phyloP scores from a whole-genome alignment of 2,113 vertebrate species.

The Heterotilapia buettikoferi region DNA sequence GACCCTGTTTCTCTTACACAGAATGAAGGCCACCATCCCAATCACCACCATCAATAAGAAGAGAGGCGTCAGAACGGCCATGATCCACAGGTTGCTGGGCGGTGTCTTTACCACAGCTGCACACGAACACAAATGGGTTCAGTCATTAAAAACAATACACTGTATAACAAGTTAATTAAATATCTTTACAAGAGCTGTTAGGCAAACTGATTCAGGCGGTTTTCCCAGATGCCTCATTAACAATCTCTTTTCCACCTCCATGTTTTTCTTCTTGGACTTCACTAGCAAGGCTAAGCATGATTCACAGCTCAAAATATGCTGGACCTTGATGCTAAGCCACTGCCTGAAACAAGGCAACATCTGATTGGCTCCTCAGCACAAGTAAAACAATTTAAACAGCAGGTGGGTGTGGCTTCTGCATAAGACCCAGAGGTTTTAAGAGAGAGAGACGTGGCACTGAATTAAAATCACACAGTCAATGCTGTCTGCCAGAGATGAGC shows the following conservation, averaged over 20 bases:
- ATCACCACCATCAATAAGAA: slow-evolving; percentile 87
- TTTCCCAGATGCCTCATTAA: not conserved
- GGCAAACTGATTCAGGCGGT: not conserved
- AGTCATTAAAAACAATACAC: not conserved
- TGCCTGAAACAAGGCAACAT: not conserved
- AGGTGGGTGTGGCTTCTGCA: not conserved
- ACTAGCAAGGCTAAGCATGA: not conserved
- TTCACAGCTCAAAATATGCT: not conserved
- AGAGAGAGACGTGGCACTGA: rapidly evolving
- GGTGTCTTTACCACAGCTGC: slow-evolving; percentile 92
- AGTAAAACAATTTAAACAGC: not conserved
- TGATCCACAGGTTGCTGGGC: slow-evolving; percentile 94
- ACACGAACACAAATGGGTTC: not conserved
- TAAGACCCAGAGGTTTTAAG: not conserved
- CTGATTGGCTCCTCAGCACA: not conserved
- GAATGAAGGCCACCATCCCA: slow-evolving; percentile 88
- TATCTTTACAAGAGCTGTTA: not conserved
- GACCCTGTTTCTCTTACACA: slow-evolving; percentile 93
- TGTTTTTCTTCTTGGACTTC: not conserved
- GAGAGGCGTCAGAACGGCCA: slow-evolving; percentile 90
- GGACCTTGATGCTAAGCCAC: not conserved
- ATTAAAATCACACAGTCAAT: not conserved
- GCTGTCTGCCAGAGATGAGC: not conserved
- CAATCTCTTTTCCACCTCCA: not conserved
- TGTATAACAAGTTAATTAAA: not conserved